Evolutionary conservation across 2,888 invertebrate genomes (phyloP).

Genomic region (Stictocephala bisonia): DNA sequence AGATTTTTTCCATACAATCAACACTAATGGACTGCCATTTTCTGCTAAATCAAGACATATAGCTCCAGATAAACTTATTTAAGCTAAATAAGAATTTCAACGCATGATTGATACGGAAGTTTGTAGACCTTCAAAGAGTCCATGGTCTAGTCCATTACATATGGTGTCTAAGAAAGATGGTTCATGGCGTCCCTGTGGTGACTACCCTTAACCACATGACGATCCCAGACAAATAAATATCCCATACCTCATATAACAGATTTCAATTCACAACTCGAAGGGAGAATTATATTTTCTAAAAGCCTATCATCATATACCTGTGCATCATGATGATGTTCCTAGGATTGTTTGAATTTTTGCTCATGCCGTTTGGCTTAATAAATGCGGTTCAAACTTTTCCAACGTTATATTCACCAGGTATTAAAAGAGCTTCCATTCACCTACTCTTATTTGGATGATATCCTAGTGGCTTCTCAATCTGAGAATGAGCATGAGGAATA

Average conservation of each 20-base stretch:
- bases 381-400: constrained; percentile 58
- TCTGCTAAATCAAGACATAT: constrained; percentile 47
- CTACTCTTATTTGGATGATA: constrained; percentile 55
- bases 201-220: constrained; percentile 59
- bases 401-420: constrained; percentile 56
- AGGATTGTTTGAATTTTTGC: constrained; percentile 55
- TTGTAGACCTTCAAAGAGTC: constrained; percentile 55
- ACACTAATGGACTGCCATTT: constrained; percentile 50
- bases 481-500: constrained; percentile 53
- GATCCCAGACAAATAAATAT: constrained; percentile 57
- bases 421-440: constrained; percentile 52
- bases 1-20: constrained; percentile 48
- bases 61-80: constrained; percentile 54
- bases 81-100: constrained; percentile 54
- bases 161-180: constrained; percentile 56
- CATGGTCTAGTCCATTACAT: constrained; percentile 58
- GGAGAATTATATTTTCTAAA: constrained; percentile 50
- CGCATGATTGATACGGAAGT: constrained; percentile 54
- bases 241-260: constrained; percentile 57
- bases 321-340: constrained; percentile 55
- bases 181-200: constrained; percentile 58
- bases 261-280: constrained; percentile 48
- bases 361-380: constrained; percentile 54
- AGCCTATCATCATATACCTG: constrained; percentile 58
- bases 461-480: constrained; percentile 50